A percentile compares a stretch with the other conserved stretches of the same genome.
Conservation (phyloP, 30 jellyfish, hydroid and myxozoan genomes). For the Sanderia malayensis region DNA sequence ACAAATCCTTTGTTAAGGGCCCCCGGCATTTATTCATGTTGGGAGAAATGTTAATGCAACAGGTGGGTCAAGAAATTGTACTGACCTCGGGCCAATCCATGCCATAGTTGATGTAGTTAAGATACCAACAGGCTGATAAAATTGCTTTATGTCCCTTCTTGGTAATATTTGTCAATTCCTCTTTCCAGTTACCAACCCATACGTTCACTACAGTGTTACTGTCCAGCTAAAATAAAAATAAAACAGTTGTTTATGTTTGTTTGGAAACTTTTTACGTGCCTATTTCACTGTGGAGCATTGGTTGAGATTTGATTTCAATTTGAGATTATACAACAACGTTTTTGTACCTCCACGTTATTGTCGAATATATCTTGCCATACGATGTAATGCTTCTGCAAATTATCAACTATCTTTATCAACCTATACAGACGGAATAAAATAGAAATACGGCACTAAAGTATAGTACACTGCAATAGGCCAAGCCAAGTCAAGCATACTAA, state of each 20-base stretch:
- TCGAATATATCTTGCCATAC: conserved; percentile 97
- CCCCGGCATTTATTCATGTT: no score
- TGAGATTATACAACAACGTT: no score
- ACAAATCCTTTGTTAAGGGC: no score
- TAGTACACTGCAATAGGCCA: not conserved
- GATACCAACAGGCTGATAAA: conserved; percentile 85
- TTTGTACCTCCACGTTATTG: conserved; percentile 82
- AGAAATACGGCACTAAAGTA: no score
- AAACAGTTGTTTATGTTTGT: no score
- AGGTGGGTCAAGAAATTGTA: no score
- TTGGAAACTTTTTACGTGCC: no score
- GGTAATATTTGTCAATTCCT: conserved; percentile 71
- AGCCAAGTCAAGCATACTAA: not conserved
- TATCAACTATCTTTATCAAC: conserved; percentile 53
- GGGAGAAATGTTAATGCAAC: no score
- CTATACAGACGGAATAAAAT: no score
- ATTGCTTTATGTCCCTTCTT: conserved; percentile 64
- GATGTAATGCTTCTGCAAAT: conserved; percentile 47
- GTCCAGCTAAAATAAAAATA: conserved; percentile 23
- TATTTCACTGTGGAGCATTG: no score
- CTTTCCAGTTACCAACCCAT: conserved; percentile 81
- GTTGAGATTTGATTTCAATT: no score
- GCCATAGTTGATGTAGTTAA: conserved; percentile 84
- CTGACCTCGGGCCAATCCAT: conserved; percentile 87
- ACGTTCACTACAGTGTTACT: conserved; percentile 60